Percentiles rank a stretch among this genome's conserved stretches.
Evolutionary conservation across 2,113 vertebrate species (phyloP).

Genomic region (Glareola pratincola): DNA sequence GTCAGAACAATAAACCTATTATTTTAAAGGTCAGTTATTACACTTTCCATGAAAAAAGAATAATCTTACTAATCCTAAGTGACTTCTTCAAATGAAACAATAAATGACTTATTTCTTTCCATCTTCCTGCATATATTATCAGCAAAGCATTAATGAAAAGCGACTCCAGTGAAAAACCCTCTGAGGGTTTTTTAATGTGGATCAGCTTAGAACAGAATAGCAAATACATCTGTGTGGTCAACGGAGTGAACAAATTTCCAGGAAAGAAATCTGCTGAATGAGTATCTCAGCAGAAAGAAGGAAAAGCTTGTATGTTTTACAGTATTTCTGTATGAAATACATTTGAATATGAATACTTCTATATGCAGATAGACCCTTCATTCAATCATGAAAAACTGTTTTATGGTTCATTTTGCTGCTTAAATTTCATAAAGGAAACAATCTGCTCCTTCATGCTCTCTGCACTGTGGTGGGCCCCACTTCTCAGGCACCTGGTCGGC

Average conservation of each 20-base stretch:
- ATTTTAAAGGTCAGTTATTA: slow-evolving; percentile 12
- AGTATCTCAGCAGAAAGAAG: neutral
- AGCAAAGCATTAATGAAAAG: slow-evolving; percentile 15
- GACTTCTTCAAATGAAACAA: slow-evolving; percentile 19
- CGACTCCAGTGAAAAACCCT: neutral
- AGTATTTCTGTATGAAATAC: neutral
- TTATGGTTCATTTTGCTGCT: neutral
- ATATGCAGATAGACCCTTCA: neutral
- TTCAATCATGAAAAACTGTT: neutral
- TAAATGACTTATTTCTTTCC: slow-evolving; percentile 13
- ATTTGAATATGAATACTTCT: neutral
- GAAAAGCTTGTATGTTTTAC: neutral
- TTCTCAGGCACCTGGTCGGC: neutral
- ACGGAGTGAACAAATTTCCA: neutral
- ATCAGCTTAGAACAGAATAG: neutral
- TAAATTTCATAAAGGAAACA: neutral
- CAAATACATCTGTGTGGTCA: neutral
- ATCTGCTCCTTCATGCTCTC: neutral
- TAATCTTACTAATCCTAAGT: slow-evolving; percentile 6
- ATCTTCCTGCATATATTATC: neutral
- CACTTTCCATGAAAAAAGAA: neutral
- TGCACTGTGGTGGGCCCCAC: neutral
- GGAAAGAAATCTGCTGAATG: neutral
- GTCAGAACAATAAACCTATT: neutral
- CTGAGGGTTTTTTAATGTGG: neutral